These are phyloP conservation scores for Rhinogobius similis DNA, from an alignment of 2,113 vertebrate genomes.

Conservation along the genomic window DNA sequence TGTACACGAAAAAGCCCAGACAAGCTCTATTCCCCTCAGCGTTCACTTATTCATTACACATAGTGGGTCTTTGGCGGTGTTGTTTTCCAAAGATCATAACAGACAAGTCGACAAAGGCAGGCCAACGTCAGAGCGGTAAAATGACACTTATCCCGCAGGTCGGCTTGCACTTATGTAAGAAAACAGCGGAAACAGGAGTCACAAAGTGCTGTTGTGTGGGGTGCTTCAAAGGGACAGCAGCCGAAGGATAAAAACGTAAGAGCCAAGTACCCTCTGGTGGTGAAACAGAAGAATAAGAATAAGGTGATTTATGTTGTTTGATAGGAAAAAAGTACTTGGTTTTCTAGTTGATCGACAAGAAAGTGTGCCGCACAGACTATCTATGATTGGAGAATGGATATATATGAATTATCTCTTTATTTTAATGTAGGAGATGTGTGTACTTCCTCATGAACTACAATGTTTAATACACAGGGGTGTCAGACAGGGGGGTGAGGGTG, in stretches of 20 bases:
- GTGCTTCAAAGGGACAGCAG: neutral
- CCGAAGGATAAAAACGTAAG: neutral
- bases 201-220: neutral
- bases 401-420: no score
- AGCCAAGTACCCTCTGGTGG: neutral
- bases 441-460: no score
- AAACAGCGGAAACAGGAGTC: neutral
- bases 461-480: no score
- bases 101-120: neutral
- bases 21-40: neutral
- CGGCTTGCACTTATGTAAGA: neutral
- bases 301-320: no score
- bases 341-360: no score
- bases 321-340: no score
- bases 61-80: neutral
- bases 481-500: no score
- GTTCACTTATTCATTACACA: constrained; percentile 5
- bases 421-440: no score
- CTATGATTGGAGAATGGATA: no score
- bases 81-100: neutral
- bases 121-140: neutral
- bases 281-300: neutral
- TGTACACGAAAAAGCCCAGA: neutral
- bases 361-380: no score
- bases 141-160: neutral